Conservation (phyloP, 2,888 invertebrate species). For the Pherbina coryleti region DNA sequence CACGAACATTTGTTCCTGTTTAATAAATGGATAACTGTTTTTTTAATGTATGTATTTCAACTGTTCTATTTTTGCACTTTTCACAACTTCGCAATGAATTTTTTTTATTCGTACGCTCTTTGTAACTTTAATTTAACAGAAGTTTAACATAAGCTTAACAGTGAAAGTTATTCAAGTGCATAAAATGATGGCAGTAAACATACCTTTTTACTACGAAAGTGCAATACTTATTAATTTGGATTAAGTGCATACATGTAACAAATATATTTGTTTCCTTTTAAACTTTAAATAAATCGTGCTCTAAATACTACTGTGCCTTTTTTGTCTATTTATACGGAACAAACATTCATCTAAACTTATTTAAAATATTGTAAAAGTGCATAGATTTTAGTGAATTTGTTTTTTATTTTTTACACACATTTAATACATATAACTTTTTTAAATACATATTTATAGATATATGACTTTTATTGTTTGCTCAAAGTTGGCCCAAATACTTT, state of each 20-base stretch:
- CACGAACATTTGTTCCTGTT: slow-evolving; percentile 33
- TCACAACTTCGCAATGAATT: too few species aligned
- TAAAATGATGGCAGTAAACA: slow-evolving; percentile 28
- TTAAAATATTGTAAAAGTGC: slow-evolving; percentile 48
- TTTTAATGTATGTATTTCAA: slow-evolving; percentile 43
- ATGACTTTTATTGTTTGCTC: slow-evolving; percentile 46
- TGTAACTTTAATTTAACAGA: too few species aligned
- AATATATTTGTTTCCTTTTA: not conserved
- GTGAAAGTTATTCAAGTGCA: slow-evolving; percentile 12
- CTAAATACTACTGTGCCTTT: slow-evolving; percentile 14
- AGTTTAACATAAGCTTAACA: slow-evolving; percentile 6
- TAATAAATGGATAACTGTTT: slow-evolving; percentile 50
- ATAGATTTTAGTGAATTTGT: slow-evolving; percentile 27
- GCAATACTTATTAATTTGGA: slow-evolving; percentile 18
- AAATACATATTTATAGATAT: slow-evolving; percentile 60
- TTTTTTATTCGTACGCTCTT: not conserved
- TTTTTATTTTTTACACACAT: slow-evolving; percentile 49
- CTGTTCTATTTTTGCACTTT: not conserved
- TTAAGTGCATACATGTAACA: slow-evolving; percentile 33
- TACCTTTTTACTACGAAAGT: slow-evolving; percentile 18
- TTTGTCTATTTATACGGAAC: not conserved
- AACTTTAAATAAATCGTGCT: slow-evolving; percentile 34
- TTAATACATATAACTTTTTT: slow-evolving; percentile 57
- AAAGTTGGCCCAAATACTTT: slow-evolving; percentile 43
- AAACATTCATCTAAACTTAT: slow-evolving; percentile 23